Evolutionary conservation across 2,888 invertebrate species (phyloP).

Genomic region (Drosophila leonis): DNA sequence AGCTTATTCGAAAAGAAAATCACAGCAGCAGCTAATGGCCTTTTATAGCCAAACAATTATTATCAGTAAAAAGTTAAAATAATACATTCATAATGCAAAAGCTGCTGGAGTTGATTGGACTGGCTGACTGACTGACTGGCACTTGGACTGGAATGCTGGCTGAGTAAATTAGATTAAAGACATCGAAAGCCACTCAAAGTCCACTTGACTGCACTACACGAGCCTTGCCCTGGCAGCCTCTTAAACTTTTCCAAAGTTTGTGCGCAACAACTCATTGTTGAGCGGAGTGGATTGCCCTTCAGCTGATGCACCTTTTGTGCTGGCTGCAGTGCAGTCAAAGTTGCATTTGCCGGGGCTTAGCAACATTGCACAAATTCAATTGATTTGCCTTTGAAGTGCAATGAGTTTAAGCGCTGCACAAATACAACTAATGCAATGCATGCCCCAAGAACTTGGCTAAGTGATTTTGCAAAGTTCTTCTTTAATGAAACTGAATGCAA

Average conservation of each 20-base stretch:
- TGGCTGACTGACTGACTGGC: conserved; percentile 5
- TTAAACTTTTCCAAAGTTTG: conserved; percentile 62
- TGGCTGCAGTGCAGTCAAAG: conserved; percentile 21
- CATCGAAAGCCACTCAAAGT: conserved; percentile 66
- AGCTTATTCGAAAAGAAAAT: too few relatives aligned
- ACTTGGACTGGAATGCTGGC: conserved; percentile 3
- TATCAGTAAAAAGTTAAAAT: conserved; percentile 28
- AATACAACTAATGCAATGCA: conserved; percentile 70
- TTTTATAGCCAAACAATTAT: conserved; percentile 8
- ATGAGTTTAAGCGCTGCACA: conserved; percentile 62
- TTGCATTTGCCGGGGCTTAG: conserved; percentile 35
- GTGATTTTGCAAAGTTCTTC: conserved; percentile 51
- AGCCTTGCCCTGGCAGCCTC: conserved; percentile 14
- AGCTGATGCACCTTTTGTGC: conserved; percentile 53
- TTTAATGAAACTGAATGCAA: conserved; percentile 47
- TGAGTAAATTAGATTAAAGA: conserved; percentile 62
- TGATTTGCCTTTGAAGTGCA: conserved; percentile 65
- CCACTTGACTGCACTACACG: conserved; percentile 39
- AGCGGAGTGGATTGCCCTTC: conserved; percentile 29
- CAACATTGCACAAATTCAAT: conserved; percentile 71
- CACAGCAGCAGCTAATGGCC: not conserved
- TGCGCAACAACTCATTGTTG: conserved; percentile 60
- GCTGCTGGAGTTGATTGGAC: conserved; percentile 1
- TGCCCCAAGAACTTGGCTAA: conserved; percentile 56
- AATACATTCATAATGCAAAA: conserved; percentile 44